Base-by-base conservation (phyloP, 2,113 vertebrate genomes). In the Rhea pennata region DNA sequence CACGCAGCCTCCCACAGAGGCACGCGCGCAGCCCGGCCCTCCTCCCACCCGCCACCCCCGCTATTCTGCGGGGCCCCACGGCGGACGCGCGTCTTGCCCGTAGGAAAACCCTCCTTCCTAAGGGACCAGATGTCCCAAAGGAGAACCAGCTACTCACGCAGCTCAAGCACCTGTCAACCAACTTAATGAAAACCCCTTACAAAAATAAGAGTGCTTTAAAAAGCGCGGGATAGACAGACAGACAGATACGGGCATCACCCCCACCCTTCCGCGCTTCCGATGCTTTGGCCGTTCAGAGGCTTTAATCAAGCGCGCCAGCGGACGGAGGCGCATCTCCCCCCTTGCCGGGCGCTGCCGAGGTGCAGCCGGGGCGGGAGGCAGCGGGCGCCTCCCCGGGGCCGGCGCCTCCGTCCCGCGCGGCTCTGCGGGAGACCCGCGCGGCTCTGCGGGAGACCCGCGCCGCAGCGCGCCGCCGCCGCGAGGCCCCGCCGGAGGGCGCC, bases 141-240 rank as follows among this genome's bases (percentile, higher is more conserved):
- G 44, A 87, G 70, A 92, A 31, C 40, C 20, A 44, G 62, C 83
- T 53, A 65, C 7, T 31, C 73, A 23, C 48, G 48, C 39, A 42
- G 48, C 44, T 87, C 84, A 50, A 90, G 92, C 96, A 97, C 96
- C 96, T 96, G 95, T 93, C 92, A 84, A 42, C 48, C 8, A 51
- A 84, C 24, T 42, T 39, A 74, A 90, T 46, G 71, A 67, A 54
- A n/a, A 81, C 50, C 73, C 66, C 77, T 89, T 58, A 75, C 48
- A 86, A 46, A 78, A 70, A 19, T 22, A 17, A 42, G 42, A 44
- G 46, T 1, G 1, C 3, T 81, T 81, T 42, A 36, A 36, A 36
- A 36, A 36, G 36, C 36, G 36, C 36, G 36, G 36, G 36, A 36
- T 6, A 36, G 36, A 36, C 6, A 36, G 36, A 6, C 36, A 36